Base-by-base conservation (phyloP, 2,113 vertebrate species). In the Cheirogaleus medius region DNA sequence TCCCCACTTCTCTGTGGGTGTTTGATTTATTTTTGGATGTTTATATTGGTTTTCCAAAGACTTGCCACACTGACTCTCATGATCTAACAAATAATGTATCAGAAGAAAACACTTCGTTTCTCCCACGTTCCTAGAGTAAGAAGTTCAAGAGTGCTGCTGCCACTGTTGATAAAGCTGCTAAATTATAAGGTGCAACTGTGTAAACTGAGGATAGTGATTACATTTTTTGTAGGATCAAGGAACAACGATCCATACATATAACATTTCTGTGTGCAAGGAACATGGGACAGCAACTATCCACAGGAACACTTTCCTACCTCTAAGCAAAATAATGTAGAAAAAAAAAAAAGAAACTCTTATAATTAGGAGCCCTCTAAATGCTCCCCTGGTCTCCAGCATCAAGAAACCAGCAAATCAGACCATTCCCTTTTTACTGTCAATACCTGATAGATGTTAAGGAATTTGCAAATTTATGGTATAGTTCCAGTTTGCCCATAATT, bases 1-100 rank as follows among this genome's bases (percentile, higher is more conserved):
- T 71, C 77, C 49, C 21, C 32, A 82, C 29, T 52, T 87, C 77
- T 88, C 90, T 44, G 77, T 74, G 94, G 87, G 18, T 49, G 83
- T 76, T 82, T 54, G 39, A 32, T 89, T 91, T 97, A 92, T 77
- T 96, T 96, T 52, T 34, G 90, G 94, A 92, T 81, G 54, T 93
- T 95, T 95, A 92, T 91, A 66, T 17, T 66, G 56, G 73, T 93
- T 84, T 74, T 74, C 54, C 69, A 90, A 86, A 87, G 68, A 83
- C 63, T 68, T 87, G 87, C 25, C 49, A 87, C 74, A 56, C 1
- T 77, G 60, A 93, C 73, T 37, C 44, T 80, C 64, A 60, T 39
- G 44, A 97, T 39, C 42, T 78, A 94, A 89, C 52, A 87, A 92
- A 95, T 54, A 91, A 74, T 2, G 1, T 60, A 89, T 84, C 44